These are phyloP conservation scores for Temnothorax longispinosus DNA, from an alignment of 1,140 invertebrate genomes.

Conservation along the genomic window DNA sequence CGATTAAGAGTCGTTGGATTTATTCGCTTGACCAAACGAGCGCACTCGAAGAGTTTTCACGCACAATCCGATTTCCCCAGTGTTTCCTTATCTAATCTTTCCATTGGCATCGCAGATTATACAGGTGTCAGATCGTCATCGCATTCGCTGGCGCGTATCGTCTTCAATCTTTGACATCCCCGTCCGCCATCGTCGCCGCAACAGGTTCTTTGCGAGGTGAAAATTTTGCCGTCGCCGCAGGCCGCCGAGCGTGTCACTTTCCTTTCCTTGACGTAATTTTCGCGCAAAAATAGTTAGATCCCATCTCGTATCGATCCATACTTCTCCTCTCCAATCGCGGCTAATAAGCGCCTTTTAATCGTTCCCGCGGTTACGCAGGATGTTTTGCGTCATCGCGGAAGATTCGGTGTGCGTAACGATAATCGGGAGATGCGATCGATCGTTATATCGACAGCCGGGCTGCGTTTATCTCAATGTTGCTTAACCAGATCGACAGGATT, in stretches of 20 bases:
- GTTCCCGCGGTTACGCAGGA: conserved; percentile 1
- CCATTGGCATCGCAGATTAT: neutral
- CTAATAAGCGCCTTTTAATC: conserved; percentile 48
- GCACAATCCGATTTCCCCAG: conserved; percentile 8
- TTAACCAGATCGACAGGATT: neutral
- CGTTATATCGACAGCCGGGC: neutral
- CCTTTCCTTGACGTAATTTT: conserved; percentile 50
- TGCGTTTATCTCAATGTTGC: neutral
- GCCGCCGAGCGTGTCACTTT: conserved; percentile 50
- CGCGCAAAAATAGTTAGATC: conserved; percentile 17
- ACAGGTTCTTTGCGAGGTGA: conserved; percentile 39
- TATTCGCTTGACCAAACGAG: neutral
- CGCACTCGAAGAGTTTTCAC: neutral
- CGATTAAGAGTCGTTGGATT: neutral
- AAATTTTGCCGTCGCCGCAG: conserved; percentile 35
- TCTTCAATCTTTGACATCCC: conserved; percentile 13
- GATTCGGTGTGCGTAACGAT: neutral
- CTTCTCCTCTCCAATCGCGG: neutral
- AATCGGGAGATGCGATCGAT: neutral
- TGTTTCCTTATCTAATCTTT: conserved; percentile 13
- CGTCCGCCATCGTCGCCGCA: neutral
- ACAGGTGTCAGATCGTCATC: neutral
- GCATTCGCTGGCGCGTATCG: conserved; percentile 20
- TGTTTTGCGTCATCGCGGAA: conserved; percentile 8
- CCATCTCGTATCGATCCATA: neutral